A percentile compares a stretch with the other conserved stretches of the same genome.
These are phyloP conservation scores for Microctenopoma lineatum DNA, from an alignment of 2,797 vertebrate genomes.

Conservation along the genomic window DNA sequence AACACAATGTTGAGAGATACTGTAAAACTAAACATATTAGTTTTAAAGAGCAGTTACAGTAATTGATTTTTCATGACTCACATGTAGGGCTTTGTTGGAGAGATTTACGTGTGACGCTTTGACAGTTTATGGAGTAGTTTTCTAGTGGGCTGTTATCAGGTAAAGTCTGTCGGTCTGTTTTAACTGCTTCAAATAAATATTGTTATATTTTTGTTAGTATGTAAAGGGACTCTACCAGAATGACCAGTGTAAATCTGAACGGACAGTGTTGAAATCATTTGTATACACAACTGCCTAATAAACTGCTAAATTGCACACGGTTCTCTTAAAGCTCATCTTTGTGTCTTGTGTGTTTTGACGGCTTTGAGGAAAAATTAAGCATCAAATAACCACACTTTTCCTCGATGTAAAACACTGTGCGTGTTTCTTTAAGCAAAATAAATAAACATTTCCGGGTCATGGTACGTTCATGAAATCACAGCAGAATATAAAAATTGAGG, in stretches of 20 bases:
- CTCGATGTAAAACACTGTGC: not conserved
- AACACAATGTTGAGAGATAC: conserved; percentile 30
- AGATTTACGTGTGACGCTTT: conserved; percentile 55
- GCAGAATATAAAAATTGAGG: too few species aligned
- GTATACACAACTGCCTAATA: conserved; percentile 88
- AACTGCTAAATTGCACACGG: conserved; percentile 83
- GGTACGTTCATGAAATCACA: not conserved
- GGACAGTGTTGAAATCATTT: conserved; percentile 85
- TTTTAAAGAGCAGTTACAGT: conserved; percentile 57
- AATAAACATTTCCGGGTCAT: conserved; percentile 59
- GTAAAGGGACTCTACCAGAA: conserved; percentile 78
- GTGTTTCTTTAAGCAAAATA: conserved; percentile 49
- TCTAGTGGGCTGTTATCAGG: conserved; percentile 47
- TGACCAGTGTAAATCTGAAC: conserved; percentile 82
- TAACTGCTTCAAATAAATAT: conserved; percentile 74
- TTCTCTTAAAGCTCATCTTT: conserved; percentile 21
- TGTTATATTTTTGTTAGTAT: conserved; percentile 78
- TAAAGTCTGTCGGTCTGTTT: conserved; percentile 51
- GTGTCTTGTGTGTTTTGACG: not conserved
- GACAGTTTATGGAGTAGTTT: conserved; percentile 45
- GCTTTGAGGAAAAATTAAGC: not conserved
- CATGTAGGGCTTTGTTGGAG: conserved; percentile 48
- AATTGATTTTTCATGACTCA: conserved; percentile 45
- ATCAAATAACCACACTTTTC: too few species aligned
- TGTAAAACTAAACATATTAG: conserved; percentile 50